Base-by-base conservation (phyloP, 2,888 invertebrate species). In the Oxycera nigricornis region DNA sequence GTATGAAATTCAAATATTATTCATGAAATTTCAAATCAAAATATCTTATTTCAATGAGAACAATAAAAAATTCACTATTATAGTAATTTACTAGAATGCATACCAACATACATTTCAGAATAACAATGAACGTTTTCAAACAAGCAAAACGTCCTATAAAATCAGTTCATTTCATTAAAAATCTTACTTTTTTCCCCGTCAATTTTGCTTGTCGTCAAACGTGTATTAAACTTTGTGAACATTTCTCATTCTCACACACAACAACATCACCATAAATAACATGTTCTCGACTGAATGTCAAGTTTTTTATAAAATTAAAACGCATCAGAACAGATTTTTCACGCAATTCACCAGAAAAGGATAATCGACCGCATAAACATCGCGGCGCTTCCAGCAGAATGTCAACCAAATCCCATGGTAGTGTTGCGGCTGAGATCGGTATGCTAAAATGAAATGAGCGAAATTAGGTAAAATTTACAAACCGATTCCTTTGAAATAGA, bases 201-300 rank as follows among this genome's bases (percentile, higher is more conserved):
- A n/a, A n/a, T n/a, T n/a, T n/a, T n/a, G n/a, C n/a, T 46, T 46
- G 6, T 46, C 46, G 14, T 70, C 52, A 72, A 57, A 72, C 35
- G 11, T 59, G 14, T 24, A 72, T 26, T 1, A 59, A 70, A 50
- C 73, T 75, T 24, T 61, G 20, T 0, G 76, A 79, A 67, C 84
- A 85, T 11, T 75, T 78, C 1, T 79, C 68, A 14, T 84, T 82
- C 26, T 70, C 70, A 57, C 84, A 85, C 26, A 84, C 75, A 20
- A 84, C 81, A 17, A 82, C 80, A 76, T 85, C 84, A 1, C 81
- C 80, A 76, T 84, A 84, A 50, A 85, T 84, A 62, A 82, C 78
- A 74, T 82, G 83, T 78, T 83, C 83, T 6, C 84, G 80, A 74
- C 83, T 85, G 31, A 83, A 83, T 0, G 82, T 80, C 1, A 85